phyloP scores from a whole-genome alignment of 2,113 vertebrate species.

The Ciconia boyciana region DNA sequence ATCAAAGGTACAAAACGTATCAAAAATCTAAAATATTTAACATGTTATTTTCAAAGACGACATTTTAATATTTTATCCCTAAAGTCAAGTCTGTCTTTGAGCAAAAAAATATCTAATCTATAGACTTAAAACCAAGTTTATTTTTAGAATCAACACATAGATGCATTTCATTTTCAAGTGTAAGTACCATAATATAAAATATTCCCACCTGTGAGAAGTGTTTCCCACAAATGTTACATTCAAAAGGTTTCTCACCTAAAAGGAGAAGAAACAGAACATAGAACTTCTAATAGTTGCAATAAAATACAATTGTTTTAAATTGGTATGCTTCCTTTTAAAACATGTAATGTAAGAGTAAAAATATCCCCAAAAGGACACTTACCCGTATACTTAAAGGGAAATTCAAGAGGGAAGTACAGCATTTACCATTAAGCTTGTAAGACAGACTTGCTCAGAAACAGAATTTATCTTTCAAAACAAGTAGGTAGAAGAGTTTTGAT shows the following conservation, averaged over 20 bases:
- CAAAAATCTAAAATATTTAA: not conserved
- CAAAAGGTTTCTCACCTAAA: constrained; percentile 98
- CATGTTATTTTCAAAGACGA: not conserved
- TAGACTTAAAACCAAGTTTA: not conserved
- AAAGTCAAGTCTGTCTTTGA: not conserved
- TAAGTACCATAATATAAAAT: constrained; percentile 63
- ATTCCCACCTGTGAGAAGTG: constrained; percentile 95
- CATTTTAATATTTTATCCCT: not conserved
- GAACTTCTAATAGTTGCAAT: constrained; percentile 37
- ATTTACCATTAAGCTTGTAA: not conserved
- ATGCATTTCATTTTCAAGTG: constrained; percentile 43
- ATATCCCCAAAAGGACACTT: not conserved
- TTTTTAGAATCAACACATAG: constrained; percentile 19
- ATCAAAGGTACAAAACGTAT: not conserved
- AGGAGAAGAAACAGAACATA: constrained; percentile 64
- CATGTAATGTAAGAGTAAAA: not conserved
- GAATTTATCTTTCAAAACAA: not conserved
- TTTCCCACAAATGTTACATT: constrained; percentile 96
- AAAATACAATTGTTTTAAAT: constrained; percentile 15
- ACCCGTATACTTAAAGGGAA: not conserved
- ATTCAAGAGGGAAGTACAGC: not conserved
- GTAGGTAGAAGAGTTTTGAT: not conserved
- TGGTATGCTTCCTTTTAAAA: not conserved
- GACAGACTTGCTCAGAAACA: not conserved
- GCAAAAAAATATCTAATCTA: not conserved